A percentile compares a stretch with the other conserved stretches of the same genome.
These are phyloP conservation scores for Xylocopa sonorina DNA, from an alignment of 1,140 invertebrate genomes.

Conservation along the genomic window DNA sequence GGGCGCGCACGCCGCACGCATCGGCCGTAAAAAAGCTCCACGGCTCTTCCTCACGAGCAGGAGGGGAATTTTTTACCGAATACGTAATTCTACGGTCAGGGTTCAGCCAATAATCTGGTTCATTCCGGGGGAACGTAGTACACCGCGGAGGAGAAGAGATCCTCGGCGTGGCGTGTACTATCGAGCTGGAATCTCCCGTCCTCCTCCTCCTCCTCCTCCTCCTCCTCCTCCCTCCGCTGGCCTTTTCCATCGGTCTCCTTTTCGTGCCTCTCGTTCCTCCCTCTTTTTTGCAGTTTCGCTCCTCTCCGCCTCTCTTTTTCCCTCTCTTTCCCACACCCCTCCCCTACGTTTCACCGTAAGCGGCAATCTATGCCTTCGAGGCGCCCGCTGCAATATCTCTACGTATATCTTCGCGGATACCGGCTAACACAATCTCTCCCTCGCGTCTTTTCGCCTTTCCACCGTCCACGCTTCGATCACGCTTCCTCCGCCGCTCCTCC, in stretches of 20 bases:
- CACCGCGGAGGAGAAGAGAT: constrained; percentile 39
- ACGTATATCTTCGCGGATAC: constrained; percentile 32
- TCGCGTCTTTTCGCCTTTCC: not conserved
- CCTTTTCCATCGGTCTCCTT: constrained; percentile 32
- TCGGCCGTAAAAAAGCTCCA: constrained; percentile 49
- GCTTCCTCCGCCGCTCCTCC: not conserved
- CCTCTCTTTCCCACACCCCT: not conserved
- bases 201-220: constrained; percentile 27
- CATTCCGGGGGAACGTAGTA: constrained; percentile 61
- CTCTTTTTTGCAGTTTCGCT: no score
- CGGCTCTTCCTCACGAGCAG: constrained; percentile 49
- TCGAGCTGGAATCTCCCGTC: constrained; percentile 55
- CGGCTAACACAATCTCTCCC: constrained; percentile 7
- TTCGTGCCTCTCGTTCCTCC: constrained; percentile 5
- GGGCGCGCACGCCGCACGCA: constrained; percentile 55
- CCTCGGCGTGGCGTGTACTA: constrained; percentile 50
- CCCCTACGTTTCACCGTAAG: constrained; percentile 4
- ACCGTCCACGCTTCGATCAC: constrained; percentile 14
- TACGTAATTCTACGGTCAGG: constrained; percentile 76
- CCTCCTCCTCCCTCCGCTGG: constrained; percentile 13
- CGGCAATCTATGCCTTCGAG: constrained; percentile 49
- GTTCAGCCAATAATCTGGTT: constrained; percentile 78
- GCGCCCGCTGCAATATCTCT: constrained; percentile 38
- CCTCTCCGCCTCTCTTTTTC: not conserved
- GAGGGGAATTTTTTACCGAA: constrained; percentile 70